phyloP scores from a whole-genome alignment of 2,113 vertebrate species.

The Dromiciops gliroides region DNA sequence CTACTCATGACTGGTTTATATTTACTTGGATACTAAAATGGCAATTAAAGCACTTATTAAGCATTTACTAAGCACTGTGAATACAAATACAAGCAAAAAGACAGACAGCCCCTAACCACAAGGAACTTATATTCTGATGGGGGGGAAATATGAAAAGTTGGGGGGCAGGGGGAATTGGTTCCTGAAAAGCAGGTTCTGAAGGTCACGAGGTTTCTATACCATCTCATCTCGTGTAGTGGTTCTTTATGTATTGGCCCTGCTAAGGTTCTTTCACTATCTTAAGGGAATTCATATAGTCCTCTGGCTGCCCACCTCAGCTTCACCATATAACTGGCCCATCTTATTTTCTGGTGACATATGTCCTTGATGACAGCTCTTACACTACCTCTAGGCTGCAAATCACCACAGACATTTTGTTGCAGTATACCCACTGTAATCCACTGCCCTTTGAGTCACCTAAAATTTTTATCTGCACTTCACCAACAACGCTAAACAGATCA shows the following conservation, averaged over 20 bases:
- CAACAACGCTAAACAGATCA: constrained; percentile 18
- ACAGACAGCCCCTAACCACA: too few species aligned
- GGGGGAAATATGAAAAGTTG: background rate
- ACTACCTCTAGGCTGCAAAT: too few species aligned
- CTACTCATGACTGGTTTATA: background rate
- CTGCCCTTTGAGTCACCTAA: background rate
- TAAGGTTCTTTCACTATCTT: background rate
- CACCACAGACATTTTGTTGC: too few species aligned
- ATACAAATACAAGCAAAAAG: background rate
- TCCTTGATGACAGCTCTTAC: background rate
- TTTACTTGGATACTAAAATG: constrained; percentile 20
- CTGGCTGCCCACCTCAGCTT: background rate
- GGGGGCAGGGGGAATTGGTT: background rate
- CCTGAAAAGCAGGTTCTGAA: background rate
- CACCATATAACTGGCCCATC: background rate
- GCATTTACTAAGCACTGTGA: background rate
- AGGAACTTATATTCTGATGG: background rate
- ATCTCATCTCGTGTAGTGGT: background rate
- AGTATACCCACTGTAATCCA: background rate
- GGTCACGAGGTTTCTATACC: background rate
- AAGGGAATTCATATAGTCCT: background rate
- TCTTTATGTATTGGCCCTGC: background rate
- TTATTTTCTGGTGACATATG: background rate
- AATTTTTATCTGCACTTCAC: background rate
- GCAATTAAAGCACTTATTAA: background rate